phyloP scores from a whole-genome alignment of 2,888 invertebrate species.

The Oxystoma pomonae region DNA sequence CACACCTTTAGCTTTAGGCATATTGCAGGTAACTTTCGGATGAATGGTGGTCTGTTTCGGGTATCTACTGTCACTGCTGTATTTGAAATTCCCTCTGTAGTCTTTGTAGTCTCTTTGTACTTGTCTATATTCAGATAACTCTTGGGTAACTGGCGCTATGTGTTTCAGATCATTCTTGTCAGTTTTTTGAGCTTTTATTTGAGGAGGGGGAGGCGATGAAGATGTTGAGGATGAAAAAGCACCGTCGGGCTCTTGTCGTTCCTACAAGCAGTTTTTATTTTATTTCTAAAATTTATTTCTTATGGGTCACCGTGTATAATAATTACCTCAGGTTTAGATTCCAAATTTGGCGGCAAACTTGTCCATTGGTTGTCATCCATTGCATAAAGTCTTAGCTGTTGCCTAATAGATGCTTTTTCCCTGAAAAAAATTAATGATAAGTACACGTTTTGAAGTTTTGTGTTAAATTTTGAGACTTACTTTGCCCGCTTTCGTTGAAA shows the following conservation, averaged over 20 bases:
- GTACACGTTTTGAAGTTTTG: too few relatives aligned
- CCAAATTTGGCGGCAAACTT: slow-evolving; percentile 54
- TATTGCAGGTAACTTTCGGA: slow-evolving; percentile 57
- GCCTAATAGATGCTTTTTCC: slow-evolving; percentile 70
- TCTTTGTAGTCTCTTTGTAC: slow-evolving; percentile 53
- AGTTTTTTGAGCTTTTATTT: slow-evolving; percentile 22
- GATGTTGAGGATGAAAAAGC: slow-evolving; percentile 57
- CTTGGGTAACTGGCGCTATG: slow-evolving; percentile 53
- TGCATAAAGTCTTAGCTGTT: slow-evolving; percentile 68
- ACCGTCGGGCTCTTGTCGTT: slow-evolving; percentile 69
- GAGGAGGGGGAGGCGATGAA: slow-evolving; percentile 51
- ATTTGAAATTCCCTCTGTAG: slow-evolving; percentile 43
- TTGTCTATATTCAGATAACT: slow-evolving; percentile 54
- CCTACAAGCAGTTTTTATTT: slow-evolving; percentile 49
- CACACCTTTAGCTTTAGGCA: slow-evolving; percentile 50
- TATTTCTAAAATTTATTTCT: too few relatives aligned
- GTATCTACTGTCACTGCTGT: slow-evolving; percentile 32
- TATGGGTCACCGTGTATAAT: too few relatives aligned
- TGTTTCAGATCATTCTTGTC: slow-evolving; percentile 39
- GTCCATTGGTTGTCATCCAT: slow-evolving; percentile 59
- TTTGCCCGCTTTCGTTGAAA: slow-evolving; percentile 77
- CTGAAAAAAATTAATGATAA: too few relatives aligned
- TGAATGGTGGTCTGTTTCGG: slow-evolving; percentile 49
- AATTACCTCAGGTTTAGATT: slow-evolving; percentile 37
- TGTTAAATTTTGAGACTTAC: slow-evolving; percentile 33